Evolutionary conservation across 1,140 invertebrate species (phyloP), one percentile per base, ranked within the genome.

Genomic region (Trinorchestia longiramus): DNA sequence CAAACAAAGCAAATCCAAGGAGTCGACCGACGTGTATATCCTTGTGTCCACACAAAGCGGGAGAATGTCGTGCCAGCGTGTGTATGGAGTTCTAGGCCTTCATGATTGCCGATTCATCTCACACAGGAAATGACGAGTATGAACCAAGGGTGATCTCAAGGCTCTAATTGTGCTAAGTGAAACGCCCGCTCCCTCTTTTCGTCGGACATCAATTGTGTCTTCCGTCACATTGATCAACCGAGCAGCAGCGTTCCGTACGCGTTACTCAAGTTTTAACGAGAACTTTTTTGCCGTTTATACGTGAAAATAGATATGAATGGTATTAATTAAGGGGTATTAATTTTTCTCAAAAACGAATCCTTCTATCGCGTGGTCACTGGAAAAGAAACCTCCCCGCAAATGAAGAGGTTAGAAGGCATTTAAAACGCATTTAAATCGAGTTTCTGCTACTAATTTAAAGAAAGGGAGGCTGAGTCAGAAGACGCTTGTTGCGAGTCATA

Each of bases 101-200:
- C 88, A 90, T 90, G 88, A 90, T 43, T 90, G 88, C 88, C 88
- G 88, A 41, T 90, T 90, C 88, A 90, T 90, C 88, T 90, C 88
- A 15, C 88, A 90, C 88, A 90, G 88, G 88, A 90, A 90, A 90
- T 90, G 88, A 90, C 88, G 88, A 90, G 88, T 90, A 43, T 90
- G 43, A 90, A 90, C 88, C 88, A 42, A 43, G 88, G 88, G 41
- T 90, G 41, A 90, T 90, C 88, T 28, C 88, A 90, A 90, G 88
- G 88, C 88, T 90, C 88, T 90, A 90, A 90, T 90, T 90, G 88
- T 90, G 88, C 88, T 90, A 90, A 90, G 88, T 90, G 88, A 90
- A 90, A 90, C 88, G 28, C 88, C 62, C 88, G 88, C 88, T 42
- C 88, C 11, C 15, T n/a, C 88, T 41, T 90, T 90, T 90, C 88